Base-by-base conservation (phyloP, 92 coral and sea anemone species). In the Paramuricea clavata region DNA sequence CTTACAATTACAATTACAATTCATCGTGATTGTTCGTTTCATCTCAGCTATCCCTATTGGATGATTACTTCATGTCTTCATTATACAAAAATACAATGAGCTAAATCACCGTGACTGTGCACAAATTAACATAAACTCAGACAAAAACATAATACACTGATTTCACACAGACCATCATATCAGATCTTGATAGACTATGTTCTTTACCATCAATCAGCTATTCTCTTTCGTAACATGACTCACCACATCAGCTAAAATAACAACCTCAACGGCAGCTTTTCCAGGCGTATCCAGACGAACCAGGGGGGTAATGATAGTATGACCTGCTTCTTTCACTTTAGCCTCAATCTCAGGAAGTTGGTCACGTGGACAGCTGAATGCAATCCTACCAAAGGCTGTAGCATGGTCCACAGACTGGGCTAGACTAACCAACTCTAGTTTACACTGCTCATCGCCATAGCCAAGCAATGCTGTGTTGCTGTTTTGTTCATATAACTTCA, bases 351-450 rank as follows among this genome's bases (percentile, higher is more conserved):
- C 89, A 15, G 95, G 88, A 30, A 93, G 87, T 82, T 96, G 92
- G 27, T 87, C 76, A 31, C 92, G 87, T 21, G 99, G 99, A 65
- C 99, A 96, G 2, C 98, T 87, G 78, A 96, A 96, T 12, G 99
- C 99, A 60, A 96, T 94, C 68, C 99, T 92, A 34, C 99, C 99
- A 91, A 87, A 96, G 3, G 97, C 99, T 39, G 97, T 93, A 1
- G 89, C 99, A 78, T 90, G 99, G 26, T 94, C 94, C 6, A 96
- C 93, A 33, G 95, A 84, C 21, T 90, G 88, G 5, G 73, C 93
- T 31, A 96, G 81, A 31, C 91, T 87, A 42, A 94, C 91, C 74
- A 96, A 89, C 89, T 96, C 98, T 43, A 96, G 93, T 50, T 92
- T 94, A 78, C 95, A 93, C 61, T 93, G 92, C 33, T 89, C 90